Evolutionary conservation across 2,113 vertebrate species (phyloP).

Genomic region (Oryzias woworae): DNA sequence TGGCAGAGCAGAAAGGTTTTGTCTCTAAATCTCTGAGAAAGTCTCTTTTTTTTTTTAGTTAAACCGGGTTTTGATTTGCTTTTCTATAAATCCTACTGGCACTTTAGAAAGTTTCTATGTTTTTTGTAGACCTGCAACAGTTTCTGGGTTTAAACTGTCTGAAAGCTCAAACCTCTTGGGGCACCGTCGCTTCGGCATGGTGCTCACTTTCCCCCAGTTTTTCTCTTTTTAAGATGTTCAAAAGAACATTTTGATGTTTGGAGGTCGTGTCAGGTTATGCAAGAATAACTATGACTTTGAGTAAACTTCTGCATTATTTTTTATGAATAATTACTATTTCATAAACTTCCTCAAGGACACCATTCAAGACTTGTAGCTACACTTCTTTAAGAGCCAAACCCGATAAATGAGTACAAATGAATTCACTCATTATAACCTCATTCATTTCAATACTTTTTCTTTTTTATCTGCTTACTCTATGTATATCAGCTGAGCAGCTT

Average conservation of each 20-base stretch:
- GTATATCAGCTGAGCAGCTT: background rate
- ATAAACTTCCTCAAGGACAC: background rate
- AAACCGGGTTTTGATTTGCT: background rate
- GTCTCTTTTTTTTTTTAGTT: background rate
- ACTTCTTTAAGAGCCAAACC: background rate
- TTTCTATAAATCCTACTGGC: background rate
- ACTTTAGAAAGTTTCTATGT: background rate
- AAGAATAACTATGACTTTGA: background rate
- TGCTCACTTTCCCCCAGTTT: background rate
- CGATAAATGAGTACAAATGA: conserved; percentile 17
- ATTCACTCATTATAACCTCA: background rate
- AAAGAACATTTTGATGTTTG: background rate
- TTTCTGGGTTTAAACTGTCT: background rate
- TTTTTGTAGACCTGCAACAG: background rate
- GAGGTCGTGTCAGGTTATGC: background rate
- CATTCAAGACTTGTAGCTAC: background rate
- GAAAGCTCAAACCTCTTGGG: background rate
- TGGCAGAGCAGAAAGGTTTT: background rate
- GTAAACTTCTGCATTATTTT: background rate
- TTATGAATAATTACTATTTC: background rate
- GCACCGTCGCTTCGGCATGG: background rate
- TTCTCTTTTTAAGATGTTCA: background rate
- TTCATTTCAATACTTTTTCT: too few species aligned
- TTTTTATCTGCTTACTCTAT: background rate
- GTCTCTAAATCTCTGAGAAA: background rate